A percentile compares a stretch with the other conserved stretches of the same genome.
Conservation (phyloP, 1,140 invertebrate genomes). For the Eupeodes corollae region DNA sequence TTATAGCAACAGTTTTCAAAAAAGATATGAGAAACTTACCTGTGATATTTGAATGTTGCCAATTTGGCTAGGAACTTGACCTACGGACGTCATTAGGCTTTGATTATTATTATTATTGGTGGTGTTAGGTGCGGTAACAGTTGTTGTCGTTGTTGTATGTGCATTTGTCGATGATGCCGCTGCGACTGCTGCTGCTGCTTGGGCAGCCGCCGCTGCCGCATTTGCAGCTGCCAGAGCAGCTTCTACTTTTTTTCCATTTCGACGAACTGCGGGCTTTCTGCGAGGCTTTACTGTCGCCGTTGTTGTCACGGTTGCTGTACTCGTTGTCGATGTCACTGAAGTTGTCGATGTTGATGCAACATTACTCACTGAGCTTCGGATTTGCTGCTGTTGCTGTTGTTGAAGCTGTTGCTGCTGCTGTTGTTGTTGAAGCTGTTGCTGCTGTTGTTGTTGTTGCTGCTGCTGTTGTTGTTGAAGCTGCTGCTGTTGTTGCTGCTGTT, state of each 20-base stretch:
- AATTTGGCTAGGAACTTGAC: conserved; percentile 32
- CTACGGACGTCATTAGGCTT: conserved; percentile 3
- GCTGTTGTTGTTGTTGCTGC: conserved; percentile 20
- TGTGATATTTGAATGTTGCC: conserved; percentile 35
- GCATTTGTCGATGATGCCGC: conserved; percentile 3
- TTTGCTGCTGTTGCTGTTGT: conserved; percentile 1
- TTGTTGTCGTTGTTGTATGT: conserved; percentile 5
- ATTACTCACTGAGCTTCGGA: no score
- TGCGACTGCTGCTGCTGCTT: conserved; percentile 6
- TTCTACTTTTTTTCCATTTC: conserved; percentile 27
- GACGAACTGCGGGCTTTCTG: conserved; percentile 27
- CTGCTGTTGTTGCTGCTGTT: conserved; percentile 32
- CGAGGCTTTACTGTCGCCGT: conserved; percentile 29
- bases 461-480: conserved; percentile 21
- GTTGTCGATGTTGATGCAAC: conserved; percentile 5
- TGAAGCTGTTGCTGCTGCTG: conserved; percentile 18
- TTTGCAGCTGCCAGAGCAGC: neutral
- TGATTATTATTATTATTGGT: neutral
- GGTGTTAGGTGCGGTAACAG: neutral
- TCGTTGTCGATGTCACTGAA: conserved; percentile 4
- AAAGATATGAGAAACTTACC: neutral
- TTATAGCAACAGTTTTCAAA: neutral
- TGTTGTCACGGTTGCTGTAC: conserved; percentile 12
- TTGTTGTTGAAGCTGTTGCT: conserved; percentile 5
- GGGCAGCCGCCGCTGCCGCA: conserved; percentile 4